These are phyloP conservation scores for Candoia aspera DNA, from an alignment of 2,113 vertebrate genomes.

Conservation along the genomic window DNA sequence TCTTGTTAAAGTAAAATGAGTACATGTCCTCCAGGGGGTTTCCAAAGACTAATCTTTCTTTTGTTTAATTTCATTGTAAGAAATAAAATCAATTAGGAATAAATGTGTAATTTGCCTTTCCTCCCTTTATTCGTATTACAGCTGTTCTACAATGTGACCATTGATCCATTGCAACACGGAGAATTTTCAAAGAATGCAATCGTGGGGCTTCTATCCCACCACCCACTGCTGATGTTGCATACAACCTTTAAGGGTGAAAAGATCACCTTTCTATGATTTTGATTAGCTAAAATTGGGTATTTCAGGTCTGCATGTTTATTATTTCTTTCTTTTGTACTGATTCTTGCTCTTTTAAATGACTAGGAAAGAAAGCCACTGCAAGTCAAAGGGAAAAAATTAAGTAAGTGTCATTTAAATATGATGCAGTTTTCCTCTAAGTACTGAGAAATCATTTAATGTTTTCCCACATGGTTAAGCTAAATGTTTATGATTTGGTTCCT, in stretches of 20 bases:
- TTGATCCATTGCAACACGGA: not conserved
- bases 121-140: not conserved
- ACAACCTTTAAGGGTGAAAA: not conserved
- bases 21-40: not conserved
- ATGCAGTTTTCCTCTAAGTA: not conserved
- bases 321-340: not conserved
- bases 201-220: not conserved
- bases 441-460: not conserved
- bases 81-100: not conserved
- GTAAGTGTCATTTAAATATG: not conserved
- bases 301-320: not conserved
- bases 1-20: not conserved
- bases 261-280: not conserved
- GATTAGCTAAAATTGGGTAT: not conserved
- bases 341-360: not conserved
- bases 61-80: not conserved
- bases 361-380: not conserved
- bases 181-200: not conserved
- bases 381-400: conserved; percentile 1
- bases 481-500: not conserved
- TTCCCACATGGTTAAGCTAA: not conserved
- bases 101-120: not conserved
- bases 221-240: not conserved
- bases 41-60: not conserved
- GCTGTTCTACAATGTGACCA: not conserved